A percentile compares a stretch with the other conserved stretches of the same genome.
phyloP scores from a whole-genome alignment of 53 echinoderm and acorn worm genomes.

The Antedon mediterranea region DNA sequence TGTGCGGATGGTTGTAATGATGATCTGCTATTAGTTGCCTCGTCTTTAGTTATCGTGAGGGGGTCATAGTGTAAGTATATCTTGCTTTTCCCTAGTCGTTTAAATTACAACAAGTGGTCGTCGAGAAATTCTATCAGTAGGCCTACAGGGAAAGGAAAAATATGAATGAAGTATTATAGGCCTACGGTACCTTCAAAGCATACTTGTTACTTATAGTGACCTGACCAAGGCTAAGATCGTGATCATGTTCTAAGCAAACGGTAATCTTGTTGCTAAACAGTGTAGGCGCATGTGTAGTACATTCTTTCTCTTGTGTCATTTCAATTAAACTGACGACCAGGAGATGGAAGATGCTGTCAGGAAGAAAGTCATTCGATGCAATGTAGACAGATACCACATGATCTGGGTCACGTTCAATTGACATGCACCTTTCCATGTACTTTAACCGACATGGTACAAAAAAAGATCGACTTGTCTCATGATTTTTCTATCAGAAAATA shows the following conservation, averaged over 20 bases:
- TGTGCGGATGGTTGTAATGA: too few relatives aligned
- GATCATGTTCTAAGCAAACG: background rate
- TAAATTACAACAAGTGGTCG: too few relatives aligned
- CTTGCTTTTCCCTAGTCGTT: too few relatives aligned
- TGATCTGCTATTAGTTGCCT: too few relatives aligned
- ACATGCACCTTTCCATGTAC: background rate
- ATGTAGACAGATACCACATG: background rate
- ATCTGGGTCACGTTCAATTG: background rate
- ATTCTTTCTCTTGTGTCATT: background rate
- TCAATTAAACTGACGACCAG: background rate
- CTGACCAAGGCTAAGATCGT: background rate
- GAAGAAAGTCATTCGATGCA: background rate
- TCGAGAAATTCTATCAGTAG: too few relatives aligned
- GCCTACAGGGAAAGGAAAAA: too few relatives aligned
- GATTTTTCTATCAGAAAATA: too few relatives aligned
- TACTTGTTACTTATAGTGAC: background rate
- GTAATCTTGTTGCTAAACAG: background rate
- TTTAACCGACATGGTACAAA: background rate
- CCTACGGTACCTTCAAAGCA: background rate
- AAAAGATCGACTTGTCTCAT: background rate
- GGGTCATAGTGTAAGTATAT: too few relatives aligned
- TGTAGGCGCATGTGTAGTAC: background rate
- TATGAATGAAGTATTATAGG: too few relatives aligned
- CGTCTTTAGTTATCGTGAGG: too few relatives aligned
- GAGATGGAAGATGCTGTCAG: background rate